These are phyloP conservation scores for Cirrhinus molitorella DNA, from an alignment of 2,797 vertebrate species.

Conservation along the genomic window DNA sequence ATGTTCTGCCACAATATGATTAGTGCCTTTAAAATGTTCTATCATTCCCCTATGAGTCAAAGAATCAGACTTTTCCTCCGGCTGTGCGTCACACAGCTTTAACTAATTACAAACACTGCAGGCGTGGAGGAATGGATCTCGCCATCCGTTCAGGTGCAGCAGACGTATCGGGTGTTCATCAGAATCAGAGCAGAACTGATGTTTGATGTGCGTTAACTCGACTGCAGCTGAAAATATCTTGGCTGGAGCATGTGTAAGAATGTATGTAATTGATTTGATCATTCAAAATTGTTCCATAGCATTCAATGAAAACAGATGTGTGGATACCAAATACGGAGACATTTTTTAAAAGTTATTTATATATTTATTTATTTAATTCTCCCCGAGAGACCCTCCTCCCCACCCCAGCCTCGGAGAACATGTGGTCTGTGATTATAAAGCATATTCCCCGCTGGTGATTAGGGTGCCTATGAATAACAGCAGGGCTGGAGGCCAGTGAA, in stretches of 20 bases:
- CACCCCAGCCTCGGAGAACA: slow-evolving; percentile 63
- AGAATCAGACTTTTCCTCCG: slow-evolving; percentile 3
- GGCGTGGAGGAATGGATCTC: slow-evolving; percentile 43
- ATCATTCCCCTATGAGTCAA: slow-evolving; percentile 12
- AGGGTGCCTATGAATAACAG: slow-evolving; percentile 81
- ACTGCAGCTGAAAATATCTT: slow-evolving; percentile 51
- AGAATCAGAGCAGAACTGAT: slow-evolving; percentile 41
- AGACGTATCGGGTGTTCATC: slow-evolving; percentile 44
- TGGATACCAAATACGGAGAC: slow-evolving; percentile 52
- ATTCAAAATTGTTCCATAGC: slow-evolving; percentile 59
- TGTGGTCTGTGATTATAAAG: slow-evolving; percentile 75
- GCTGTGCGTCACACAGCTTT: slow-evolving; percentile 29
- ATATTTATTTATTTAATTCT: slow-evolving; percentile 58
- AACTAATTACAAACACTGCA: slow-evolving; percentile 48
- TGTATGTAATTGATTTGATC: slow-evolving; percentile 61
- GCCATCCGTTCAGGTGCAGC: slow-evolving; percentile 44
- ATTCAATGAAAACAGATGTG: slow-evolving; percentile 62
- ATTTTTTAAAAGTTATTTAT: slow-evolving; percentile 55
- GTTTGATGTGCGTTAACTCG: slow-evolving; percentile 52
- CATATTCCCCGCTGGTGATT: slow-evolving; percentile 73
- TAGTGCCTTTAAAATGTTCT: slow-evolving; percentile 20
- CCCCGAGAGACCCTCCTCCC: slow-evolving; percentile 24
- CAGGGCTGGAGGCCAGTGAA: slow-evolving; percentile 77
- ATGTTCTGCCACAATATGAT: slow-evolving; percentile 23
- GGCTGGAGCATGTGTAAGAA: slow-evolving; percentile 48